Conservation (phyloP, 2,888 invertebrate species). For the Ormyrus nitidulus region DNA sequence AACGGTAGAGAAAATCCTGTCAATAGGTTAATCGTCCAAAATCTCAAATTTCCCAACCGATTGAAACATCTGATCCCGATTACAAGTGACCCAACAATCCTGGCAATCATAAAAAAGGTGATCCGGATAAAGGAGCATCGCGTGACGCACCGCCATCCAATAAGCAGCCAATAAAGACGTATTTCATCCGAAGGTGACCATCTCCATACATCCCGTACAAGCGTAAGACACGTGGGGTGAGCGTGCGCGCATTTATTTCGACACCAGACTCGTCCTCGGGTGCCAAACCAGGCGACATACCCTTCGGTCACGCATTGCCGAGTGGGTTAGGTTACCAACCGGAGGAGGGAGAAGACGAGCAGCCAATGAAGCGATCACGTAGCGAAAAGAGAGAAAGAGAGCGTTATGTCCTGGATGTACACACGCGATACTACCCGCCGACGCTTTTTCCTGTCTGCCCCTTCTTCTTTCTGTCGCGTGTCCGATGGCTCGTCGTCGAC, state of each 20-base stretch:
- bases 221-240: neutral
- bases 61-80: no score
- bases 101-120: no score
- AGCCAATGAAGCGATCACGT: conserved; percentile 61
- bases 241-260: neutral
- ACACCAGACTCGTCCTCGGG: conserved; percentile 13
- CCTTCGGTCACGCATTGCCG: conserved; percentile 59
- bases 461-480: conserved; percentile 36
- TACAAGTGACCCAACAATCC: no score
- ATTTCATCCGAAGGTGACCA: neutral
- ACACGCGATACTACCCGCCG: neutral
- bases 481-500: conserved; percentile 20
- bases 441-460: conserved; percentile 20
- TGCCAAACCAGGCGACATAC: conserved; percentile 49
- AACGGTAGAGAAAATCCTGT: no score
- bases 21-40: no score
- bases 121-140: no score
- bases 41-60: no score
- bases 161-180: no score
- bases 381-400: neutral
- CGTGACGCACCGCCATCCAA: no score
- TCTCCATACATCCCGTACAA: neutral
- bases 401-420: no score
- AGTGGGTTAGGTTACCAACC: conserved; percentile 58
- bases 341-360: conserved; percentile 21